Percentiles rank a stretch among this genome's conserved stretches.
Conservation (phyloP, 2,113 vertebrate genomes). For the Progne subis region DNA sequence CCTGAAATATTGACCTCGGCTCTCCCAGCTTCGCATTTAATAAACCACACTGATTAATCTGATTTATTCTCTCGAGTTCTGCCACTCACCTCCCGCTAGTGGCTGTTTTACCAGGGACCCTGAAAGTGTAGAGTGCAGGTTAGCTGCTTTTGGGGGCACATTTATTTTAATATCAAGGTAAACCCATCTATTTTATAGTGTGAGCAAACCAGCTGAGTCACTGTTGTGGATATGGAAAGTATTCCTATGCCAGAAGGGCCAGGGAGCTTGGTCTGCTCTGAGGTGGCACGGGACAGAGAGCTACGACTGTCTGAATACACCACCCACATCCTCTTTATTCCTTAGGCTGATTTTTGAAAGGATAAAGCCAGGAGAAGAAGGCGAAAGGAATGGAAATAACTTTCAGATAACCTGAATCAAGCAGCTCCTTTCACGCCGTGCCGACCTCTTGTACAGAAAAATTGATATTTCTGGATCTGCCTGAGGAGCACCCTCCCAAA, state of each 20-base stretch:
- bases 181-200: rapidly evolving
- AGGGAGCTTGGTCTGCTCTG: neutral
- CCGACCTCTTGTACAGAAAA: rapidly evolving
- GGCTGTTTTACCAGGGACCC: neutral
- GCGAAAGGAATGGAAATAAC: neutral
- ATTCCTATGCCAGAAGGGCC: rapidly evolving
- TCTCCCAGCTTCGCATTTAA: neutral
- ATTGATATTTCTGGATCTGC: neutral
- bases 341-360: neutral
- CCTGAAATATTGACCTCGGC: neutral
- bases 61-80: neutral
- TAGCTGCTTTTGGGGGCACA: rapidly evolving
- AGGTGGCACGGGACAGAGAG: neutral
- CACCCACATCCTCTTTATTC: neutral
- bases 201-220: neutral
- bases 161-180: neutral
- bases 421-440: rapidly evolving
- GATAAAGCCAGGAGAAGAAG: neutral
- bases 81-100: neutral
- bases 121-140: neutral
- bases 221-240: neutral
- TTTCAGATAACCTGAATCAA: neutral
- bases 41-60: neutral
- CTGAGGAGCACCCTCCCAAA: neutral
- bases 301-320: rapidly evolving